A percentile compares a stretch with the other conserved stretches of the same genome.
Evolutionary conservation across 2,888 invertebrate species (phyloP).

Genomic region (Psylliodes chrysocephalus): DNA sequence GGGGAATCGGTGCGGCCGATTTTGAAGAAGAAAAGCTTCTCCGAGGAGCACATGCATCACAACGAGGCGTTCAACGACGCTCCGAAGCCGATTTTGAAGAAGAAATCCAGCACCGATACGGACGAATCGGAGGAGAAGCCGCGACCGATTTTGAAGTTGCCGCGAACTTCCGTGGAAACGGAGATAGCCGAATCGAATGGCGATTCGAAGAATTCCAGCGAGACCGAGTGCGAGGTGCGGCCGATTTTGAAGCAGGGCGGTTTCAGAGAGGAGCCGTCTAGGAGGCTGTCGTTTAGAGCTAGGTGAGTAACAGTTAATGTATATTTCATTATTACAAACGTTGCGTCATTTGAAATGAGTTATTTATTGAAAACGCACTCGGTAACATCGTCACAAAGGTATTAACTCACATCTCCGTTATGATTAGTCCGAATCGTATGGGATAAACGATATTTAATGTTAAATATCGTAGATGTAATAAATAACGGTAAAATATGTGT

Average conservation of each 20-base stretch:
- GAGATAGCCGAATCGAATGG: slow-evolving; percentile 43
- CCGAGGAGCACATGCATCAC: slow-evolving; percentile 71
- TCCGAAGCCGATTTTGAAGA: slow-evolving; percentile 85
- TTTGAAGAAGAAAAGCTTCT: slow-evolving; percentile 83
- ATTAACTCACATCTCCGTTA: too few relatives aligned
- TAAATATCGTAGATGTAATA: too few relatives aligned
- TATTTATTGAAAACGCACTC: too few relatives aligned
- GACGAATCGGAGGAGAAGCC: slow-evolving; percentile 80
- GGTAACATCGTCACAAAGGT: too few relatives aligned
- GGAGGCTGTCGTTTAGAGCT: slow-evolving; percentile 72
- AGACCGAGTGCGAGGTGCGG: slow-evolving; percentile 69
- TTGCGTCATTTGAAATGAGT: too few relatives aligned
- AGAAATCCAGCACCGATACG: slow-evolving; percentile 82
- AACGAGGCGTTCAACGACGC: slow-evolving; percentile 62
- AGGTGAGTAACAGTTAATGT: not conserved
- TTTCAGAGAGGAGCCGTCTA: slow-evolving; percentile 70
- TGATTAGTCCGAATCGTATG: too few relatives aligned
- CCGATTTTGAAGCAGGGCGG: slow-evolving; percentile 75
- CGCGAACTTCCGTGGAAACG: slow-evolving; percentile 62
- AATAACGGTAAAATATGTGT: too few relatives aligned
- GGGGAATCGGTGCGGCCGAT: slow-evolving; percentile 73
- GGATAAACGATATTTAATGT: too few relatives aligned
- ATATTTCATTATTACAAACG: too few relatives aligned
- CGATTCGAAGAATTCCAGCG: slow-evolving; percentile 60
- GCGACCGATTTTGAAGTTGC: slow-evolving; percentile 81